These are phyloP conservation scores for Sepioteuthis lessoniana DNA, from an alignment of 2,888 invertebrate species.

Conservation along the genomic window DNA sequence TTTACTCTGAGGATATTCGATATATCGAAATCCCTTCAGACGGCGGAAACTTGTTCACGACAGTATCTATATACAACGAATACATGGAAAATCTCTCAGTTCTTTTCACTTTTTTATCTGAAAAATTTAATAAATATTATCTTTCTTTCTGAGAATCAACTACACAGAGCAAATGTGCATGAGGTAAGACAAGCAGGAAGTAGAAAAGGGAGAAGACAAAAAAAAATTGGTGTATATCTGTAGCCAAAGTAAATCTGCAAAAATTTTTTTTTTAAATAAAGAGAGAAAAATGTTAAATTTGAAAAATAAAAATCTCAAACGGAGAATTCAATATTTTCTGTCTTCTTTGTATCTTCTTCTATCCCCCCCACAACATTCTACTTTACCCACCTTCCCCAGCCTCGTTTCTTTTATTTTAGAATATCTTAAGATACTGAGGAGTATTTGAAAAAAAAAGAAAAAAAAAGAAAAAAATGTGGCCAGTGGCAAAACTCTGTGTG, in stretches of 20 bases:
- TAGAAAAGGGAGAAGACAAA: not conserved
- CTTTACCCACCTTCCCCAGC: not conserved
- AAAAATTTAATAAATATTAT: not conserved
- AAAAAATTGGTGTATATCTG: not conserved
- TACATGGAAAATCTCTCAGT: not conserved
- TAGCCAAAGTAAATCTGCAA: slow-evolving; percentile 4
- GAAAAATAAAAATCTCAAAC: slow-evolving; percentile 17
- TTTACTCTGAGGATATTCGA: not conserved
- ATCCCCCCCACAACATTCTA: rapidly evolving
- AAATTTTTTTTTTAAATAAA: too few species aligned
- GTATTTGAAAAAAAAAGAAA: not conserved
- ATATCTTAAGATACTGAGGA: not conserved
- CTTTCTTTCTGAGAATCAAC: not conserved
- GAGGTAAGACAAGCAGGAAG: slow-evolving; percentile 11
- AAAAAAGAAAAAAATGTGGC: not conserved
- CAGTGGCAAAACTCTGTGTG: not conserved
- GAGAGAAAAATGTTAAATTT: slow-evolving; percentile 1
- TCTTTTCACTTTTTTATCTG: not conserved
- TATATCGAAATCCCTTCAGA: not conserved
- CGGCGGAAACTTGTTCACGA: slow-evolving; percentile 10
- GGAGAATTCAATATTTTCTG: not conserved
- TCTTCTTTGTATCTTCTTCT: not conserved
- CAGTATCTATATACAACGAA: not conserved
- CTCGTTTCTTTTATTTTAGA: not conserved
- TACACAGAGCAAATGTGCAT: not conserved